phyloP scores from a whole-genome alignment of 2,113 vertebrate genomes.

The Anguilla japonica region DNA sequence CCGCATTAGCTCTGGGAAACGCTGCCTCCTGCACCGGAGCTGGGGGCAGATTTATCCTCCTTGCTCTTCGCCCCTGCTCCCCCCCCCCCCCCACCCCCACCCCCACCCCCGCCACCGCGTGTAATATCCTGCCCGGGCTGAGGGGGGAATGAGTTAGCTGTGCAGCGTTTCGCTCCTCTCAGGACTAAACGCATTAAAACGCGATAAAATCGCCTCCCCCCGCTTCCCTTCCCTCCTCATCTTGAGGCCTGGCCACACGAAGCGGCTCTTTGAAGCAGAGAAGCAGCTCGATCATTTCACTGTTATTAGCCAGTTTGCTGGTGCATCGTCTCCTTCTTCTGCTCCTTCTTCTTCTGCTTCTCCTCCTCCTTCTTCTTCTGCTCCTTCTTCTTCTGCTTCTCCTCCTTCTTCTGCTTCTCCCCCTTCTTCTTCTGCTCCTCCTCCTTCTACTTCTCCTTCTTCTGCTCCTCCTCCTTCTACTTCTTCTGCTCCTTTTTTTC shows the following conservation, averaged over 20 bases:
- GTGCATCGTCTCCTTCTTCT: too few relatives aligned
- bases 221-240: not conserved
- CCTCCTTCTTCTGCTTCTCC: too few relatives aligned
- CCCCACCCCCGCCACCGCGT: not conserved
- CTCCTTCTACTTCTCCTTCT: too few relatives aligned
- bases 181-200: conserved; percentile 12
- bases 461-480: not conserved
- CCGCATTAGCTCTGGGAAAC: not conserved
- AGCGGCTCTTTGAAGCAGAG: conserved; percentile 1
- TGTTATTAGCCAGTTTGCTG: not conserved
- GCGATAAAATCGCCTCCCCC: not conserved
- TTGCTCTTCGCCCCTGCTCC: conserved; percentile 1
- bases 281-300: not conserved
- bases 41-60: conserved; percentile 6
- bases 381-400: too few relatives aligned
- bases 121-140: conserved; percentile 5
- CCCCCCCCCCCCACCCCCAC: not conserved
- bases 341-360: too few relatives aligned
- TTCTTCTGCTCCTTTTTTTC: too few relatives aligned
- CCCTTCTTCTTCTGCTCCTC: too few relatives aligned
- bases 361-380: too few relatives aligned
- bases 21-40: not conserved
- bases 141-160: conserved; percentile 1
- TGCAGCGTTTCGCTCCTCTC: not conserved
- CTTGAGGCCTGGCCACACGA: not conserved